Evolutionary conservation across 2,888 invertebrate genomes (phyloP), one percentile per base, ranked within the genome.

Genomic region (Aphrophora alni): DNA sequence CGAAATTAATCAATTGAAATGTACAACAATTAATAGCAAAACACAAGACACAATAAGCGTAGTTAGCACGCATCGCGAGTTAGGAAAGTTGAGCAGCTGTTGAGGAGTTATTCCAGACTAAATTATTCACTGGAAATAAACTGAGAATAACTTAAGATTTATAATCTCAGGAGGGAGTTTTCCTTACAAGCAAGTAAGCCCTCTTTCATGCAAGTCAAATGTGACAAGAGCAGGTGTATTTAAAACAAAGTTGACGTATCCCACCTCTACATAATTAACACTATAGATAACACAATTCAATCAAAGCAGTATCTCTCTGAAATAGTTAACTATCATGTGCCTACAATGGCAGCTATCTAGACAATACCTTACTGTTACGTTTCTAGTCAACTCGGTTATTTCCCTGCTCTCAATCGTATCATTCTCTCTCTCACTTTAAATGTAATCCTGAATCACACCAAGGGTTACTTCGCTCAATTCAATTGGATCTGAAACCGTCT

Each of bases 131-230:
- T 71, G 70, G 44, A 77, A 77, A 77, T 71, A 77, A 77, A 77
- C 77, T 71, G 70, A 71, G 71, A 71, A 77, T 77, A 77, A 71
- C 38, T 77, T 77, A 25, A 44, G 77, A 70, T n/a, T 71, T 71
- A 28, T 51, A 38, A 38, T 51, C 38, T 21, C 7, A 26, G 59
- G 33, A 8, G 33, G 33, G n/a, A n/a, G n/a, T n/a, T n/a, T n/a
- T n/a, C n/a, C n/a, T n/a, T n/a, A n/a, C n/a, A n/a, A 33, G 8
- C 8, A 33, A 33, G 38, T 59, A 59, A 38, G 69, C 68, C 77
- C 38, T 77, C 71, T n/a, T 77, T 77, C 77, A 77, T 77, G 77
- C 77, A 77, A 77, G 77, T 77, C 70, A 77, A 77, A 77, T 77
- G 77, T 71, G 77, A 59, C 59, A 59, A 21, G 4, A 59, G 59